Percentiles rank a stretch among this genome's conserved stretches.
Conservation (phyloP, 2,888 invertebrate genomes). For the Phyto melanocephala region DNA sequence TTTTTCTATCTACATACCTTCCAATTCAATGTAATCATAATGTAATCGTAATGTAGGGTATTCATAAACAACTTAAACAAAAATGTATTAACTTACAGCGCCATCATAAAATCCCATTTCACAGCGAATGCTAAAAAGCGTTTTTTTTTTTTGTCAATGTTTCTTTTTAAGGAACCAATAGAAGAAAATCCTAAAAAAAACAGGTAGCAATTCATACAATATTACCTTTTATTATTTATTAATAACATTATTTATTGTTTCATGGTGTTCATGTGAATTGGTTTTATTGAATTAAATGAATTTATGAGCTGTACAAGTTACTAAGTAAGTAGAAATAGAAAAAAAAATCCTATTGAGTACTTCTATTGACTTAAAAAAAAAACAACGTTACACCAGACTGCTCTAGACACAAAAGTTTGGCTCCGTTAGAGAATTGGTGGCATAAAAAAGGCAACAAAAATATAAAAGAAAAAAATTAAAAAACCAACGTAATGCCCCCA, state of each 20-base stretch:
- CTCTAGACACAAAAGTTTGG: constrained; percentile 36
- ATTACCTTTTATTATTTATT: constrained; percentile 78
- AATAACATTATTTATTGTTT: constrained; percentile 78
- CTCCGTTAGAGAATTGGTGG: constrained; percentile 56
- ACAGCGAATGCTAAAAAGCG: constrained; percentile 31
- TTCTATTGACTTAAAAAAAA: constrained; percentile 32
- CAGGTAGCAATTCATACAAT: constrained; percentile 69
- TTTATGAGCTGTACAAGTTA: constrained; percentile 64
- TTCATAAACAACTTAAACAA: not conserved
- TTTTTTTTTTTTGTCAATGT: not conserved
- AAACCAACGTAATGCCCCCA: constrained; percentile 58
- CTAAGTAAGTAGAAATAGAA: constrained; percentile 33
- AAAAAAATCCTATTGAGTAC: constrained; percentile 46
- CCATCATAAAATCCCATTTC: constrained; percentile 52
- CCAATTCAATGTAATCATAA: too few relatives aligned
- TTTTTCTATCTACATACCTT: too few relatives aligned
- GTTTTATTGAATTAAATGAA: constrained; percentile 68
- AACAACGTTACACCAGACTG: constrained; percentile 11
- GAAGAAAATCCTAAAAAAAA: constrained; percentile 46
- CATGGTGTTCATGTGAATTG: constrained; percentile 76
- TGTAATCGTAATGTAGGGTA: constrained; percentile 32
- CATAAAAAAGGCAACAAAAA: constrained; percentile 16
- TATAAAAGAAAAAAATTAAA: constrained; percentile 17
- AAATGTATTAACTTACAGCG: constrained; percentile 49
- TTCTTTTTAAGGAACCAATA: constrained; percentile 25